Evolutionary conservation across 2,888 invertebrate genomes (phyloP).

Genomic region (Atrina japonica): DNA sequence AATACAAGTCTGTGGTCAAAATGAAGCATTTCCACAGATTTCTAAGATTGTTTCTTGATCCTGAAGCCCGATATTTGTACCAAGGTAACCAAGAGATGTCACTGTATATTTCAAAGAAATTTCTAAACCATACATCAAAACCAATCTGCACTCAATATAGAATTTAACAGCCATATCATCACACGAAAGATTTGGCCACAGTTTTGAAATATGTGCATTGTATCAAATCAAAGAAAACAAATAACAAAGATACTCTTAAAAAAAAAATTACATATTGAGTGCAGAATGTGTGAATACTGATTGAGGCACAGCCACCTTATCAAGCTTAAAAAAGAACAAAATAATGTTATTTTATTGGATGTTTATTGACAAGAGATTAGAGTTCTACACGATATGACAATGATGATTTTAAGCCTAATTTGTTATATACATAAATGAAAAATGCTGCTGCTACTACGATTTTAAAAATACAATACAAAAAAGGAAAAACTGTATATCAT

Average conservation of each 20-base stretch:
- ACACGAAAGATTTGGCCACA: too few species aligned
- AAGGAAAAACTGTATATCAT: slow-evolving; percentile 15
- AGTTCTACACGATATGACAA: slow-evolving; percentile 45
- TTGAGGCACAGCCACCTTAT: slow-evolving; percentile 41
- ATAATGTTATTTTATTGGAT: slow-evolving; percentile 24
- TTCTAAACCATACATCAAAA: too few species aligned
- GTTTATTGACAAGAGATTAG: slow-evolving; percentile 41
- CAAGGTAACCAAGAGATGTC: too few species aligned
- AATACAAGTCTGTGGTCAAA: too few species aligned
- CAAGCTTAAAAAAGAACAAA: slow-evolving; percentile 31
- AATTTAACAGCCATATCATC: too few species aligned
- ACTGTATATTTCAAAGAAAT: too few species aligned
- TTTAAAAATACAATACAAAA: slow-evolving; percentile 32
- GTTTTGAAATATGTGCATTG: too few species aligned
- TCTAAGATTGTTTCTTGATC: too few species aligned
- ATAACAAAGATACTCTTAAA: background rate
- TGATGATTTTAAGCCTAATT: slow-evolving; percentile 37
- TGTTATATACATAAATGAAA: slow-evolving; percentile 33
- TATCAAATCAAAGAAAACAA: slow-evolving; percentile 5
- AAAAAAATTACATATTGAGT: slow-evolving; percentile 33
- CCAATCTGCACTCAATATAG: too few species aligned
- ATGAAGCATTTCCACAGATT: too few species aligned
- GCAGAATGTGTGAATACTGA: slow-evolving; percentile 48
- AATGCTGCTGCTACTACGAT: slow-evolving; percentile 26
- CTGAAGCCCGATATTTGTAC: too few species aligned